A percentile compares a stretch with the other conserved stretches of the same genome.
These are phyloP conservation scores for Artibeus lituratus DNA, from an alignment of 2,797 vertebrate species.

Conservation along the genomic window DNA sequence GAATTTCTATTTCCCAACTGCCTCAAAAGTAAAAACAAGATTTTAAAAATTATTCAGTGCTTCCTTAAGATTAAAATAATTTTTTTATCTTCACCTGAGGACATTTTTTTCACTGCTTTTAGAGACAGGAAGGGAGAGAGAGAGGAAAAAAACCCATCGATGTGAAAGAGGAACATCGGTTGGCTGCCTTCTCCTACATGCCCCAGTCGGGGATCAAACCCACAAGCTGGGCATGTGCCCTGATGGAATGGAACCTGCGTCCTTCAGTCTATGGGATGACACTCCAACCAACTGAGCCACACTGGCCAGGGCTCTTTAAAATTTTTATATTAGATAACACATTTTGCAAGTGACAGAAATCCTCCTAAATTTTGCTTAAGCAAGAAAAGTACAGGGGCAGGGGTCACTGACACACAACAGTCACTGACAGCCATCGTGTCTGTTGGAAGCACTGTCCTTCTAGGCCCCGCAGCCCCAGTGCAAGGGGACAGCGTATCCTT, in stretches of 20 bases:
- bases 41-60: not conserved
- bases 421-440: not conserved
- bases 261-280: not conserved
- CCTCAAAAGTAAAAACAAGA: slow-evolving; percentile 26
- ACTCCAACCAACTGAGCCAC: not conserved
- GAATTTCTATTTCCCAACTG: slow-evolving; percentile 21
- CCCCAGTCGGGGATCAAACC: not conserved
- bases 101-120: not conserved
- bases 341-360: not conserved
- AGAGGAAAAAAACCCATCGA: no score
- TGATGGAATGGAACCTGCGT: not conserved
- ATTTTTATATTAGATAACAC: not conserved
- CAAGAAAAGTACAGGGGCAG: not conserved
- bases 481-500: not conserved
- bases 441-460: not conserved
- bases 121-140: no score
- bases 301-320: not conserved
- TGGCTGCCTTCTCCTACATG: not conserved
- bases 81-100: not conserved
- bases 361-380: not conserved
- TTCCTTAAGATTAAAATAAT: not conserved
- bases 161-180: not conserved
- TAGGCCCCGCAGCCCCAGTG: not conserved
- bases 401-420: not conserved
- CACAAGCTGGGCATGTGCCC: not conserved